Conservation (phyloP, 2,797 vertebrate species). For the Adrianichthys oophorus region DNA sequence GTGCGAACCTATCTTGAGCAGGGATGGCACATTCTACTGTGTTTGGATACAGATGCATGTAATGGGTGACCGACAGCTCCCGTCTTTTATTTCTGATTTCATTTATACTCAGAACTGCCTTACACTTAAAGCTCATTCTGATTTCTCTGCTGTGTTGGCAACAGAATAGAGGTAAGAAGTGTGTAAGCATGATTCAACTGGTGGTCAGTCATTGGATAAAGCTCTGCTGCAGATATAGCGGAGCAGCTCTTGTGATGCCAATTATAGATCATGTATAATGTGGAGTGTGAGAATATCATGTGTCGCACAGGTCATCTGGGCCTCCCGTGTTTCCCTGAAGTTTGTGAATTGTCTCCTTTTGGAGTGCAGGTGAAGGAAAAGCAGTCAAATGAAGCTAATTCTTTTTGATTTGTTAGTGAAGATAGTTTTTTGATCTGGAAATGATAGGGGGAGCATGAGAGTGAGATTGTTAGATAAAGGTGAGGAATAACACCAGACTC, state of each 20-base stretch:
- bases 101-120: conserved; percentile 38
- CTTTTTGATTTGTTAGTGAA: conserved; percentile 26
- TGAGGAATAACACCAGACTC: conserved; percentile 3
- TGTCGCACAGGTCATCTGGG: conserved; percentile 50
- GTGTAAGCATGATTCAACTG: conserved; percentile 54
- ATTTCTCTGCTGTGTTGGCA: conserved; percentile 17
- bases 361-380: conserved; percentile 15
- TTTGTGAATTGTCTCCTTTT: conserved; percentile 45
- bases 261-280: conserved; percentile 53
- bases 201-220: conserved; percentile 38
- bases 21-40: conserved; percentile 34
- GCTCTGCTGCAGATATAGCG: conserved; percentile 4
- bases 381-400: conserved; percentile 17
- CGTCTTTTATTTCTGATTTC: conserved; percentile 34
- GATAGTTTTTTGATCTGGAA: conserved; percentile 14
- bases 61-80: conserved; percentile 52
- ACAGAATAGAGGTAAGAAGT: conserved; percentile 18
- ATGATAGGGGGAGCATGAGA: conserved; percentile 4
- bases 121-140: conserved; percentile 19
- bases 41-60: conserved; percentile 27
- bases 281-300: conserved; percentile 47
- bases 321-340: conserved; percentile 16
- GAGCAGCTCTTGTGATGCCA: conserved; percentile 20
- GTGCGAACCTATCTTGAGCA: conserved; percentile 20
- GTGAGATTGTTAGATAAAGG: conserved; percentile 16